phyloP scores from a whole-genome alignment of 2,113 vertebrate species.

The Entomyzon cyanotis region DNA sequence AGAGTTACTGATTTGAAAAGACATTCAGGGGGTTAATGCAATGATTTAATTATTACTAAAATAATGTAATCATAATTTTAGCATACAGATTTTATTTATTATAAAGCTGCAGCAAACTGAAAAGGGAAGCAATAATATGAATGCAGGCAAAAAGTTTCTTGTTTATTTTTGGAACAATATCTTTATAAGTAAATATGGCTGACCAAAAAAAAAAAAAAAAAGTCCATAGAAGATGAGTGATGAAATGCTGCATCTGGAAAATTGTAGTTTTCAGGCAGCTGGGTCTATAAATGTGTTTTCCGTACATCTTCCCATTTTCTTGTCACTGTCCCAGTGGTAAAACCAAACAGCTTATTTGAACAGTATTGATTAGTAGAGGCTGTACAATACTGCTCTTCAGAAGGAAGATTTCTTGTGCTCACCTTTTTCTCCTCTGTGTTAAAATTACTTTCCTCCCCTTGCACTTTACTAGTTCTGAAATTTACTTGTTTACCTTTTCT shows the following conservation, averaged over 20 bases:
- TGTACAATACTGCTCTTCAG: background rate
- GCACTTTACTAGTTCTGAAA: background rate
- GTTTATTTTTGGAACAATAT: background rate
- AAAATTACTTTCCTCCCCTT: background rate
- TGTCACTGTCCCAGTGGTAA: background rate
- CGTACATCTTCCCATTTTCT: background rate
- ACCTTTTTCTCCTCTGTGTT: background rate
- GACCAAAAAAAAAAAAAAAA: background rate
- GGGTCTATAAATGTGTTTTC: background rate
- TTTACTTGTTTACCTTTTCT: background rate
- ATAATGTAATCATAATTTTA: background rate
- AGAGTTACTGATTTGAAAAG: accelerated
- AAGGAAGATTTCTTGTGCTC: background rate
- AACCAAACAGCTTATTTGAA: background rate
- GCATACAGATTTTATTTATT: background rate
- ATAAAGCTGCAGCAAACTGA: background rate
- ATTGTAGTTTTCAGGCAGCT: background rate
- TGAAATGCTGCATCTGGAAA: background rate
- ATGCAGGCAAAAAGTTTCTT: background rate
- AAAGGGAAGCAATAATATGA: background rate
- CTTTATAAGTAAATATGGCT: background rate
- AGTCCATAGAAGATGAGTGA: too few species aligned
- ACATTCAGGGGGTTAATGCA: background rate
- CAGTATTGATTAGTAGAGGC: background rate
- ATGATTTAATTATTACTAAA: background rate